A percentile compares a stretch with the other conserved stretches of the same genome.
Conservation (phyloP, 2,113 vertebrate species). For the Paradisaea rubra region DNA sequence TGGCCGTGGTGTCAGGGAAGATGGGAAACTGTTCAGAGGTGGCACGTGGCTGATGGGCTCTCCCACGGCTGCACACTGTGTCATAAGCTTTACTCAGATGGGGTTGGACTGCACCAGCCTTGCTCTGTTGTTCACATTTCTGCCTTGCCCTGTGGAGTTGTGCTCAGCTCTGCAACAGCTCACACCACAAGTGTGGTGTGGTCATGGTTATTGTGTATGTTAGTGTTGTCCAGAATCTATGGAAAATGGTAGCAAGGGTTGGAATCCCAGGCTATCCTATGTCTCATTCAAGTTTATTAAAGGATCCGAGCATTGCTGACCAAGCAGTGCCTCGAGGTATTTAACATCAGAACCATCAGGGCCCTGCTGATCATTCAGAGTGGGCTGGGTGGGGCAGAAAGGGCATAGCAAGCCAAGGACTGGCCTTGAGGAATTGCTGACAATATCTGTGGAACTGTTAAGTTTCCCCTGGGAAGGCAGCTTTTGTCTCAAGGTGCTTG, state of each 20-base stretch:
- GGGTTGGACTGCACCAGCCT: neutral
- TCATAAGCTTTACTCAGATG: neutral
- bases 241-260: neutral
- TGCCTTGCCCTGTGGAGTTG: rapidly evolving
- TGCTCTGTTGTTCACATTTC: neutral
- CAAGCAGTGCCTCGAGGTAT: neutral
- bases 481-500: neutral
- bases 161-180: neutral
- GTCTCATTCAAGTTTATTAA: neutral
- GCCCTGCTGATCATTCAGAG: neutral
- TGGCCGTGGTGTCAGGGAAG: neutral
- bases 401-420: neutral
- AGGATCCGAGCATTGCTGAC: neutral
- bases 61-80: neutral
- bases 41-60: neutral
- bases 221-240: neutral
- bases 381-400: neutral
- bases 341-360: neutral
- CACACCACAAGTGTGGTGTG: neutral
- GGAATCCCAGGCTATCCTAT: neutral
- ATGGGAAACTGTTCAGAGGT: neutral
- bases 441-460: neutral
- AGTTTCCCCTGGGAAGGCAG: neutral
- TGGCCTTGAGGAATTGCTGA: neutral
- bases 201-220: neutral